These are phyloP conservation scores for Megatriorchis doriae DNA, from an alignment of 2,113 vertebrate genomes.

Conservation along the genomic window DNA sequence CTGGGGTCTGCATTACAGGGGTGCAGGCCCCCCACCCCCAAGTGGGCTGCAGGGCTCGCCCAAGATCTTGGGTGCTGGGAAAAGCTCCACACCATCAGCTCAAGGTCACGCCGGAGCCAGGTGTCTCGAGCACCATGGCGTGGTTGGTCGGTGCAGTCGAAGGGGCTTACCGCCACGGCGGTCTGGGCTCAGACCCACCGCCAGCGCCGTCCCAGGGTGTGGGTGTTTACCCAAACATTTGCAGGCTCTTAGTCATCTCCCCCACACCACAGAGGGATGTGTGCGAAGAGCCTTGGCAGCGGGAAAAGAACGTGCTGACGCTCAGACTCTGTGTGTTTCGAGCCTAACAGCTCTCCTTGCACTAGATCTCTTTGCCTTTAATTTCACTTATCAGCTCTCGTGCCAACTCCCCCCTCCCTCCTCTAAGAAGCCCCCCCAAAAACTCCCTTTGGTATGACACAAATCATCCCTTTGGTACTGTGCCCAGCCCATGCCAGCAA, in stretches of 20 bases:
- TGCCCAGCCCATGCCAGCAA: not conserved
- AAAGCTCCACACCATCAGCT: not conserved
- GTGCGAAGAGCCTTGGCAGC: not conserved
- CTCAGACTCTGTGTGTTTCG: not conserved
- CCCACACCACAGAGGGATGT: not conserved
- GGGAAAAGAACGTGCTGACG: not conserved
- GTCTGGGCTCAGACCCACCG: not conserved
- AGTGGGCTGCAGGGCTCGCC: not conserved
- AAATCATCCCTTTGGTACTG: not conserved
- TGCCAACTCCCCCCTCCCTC: not conserved
- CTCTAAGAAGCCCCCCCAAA: not conserved
- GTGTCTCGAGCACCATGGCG: fast-evolving
- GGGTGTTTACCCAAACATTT: not conserved
- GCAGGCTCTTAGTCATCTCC: not conserved
- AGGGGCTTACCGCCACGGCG: fast-evolving
- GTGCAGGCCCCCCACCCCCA: no score
- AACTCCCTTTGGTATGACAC: not conserved
- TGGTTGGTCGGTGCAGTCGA: fast-evolving
- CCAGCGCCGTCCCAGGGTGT: not conserved
- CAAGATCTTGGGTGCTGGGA: fast-evolving
- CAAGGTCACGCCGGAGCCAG: fast-evolving
- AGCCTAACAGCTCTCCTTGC: not conserved
- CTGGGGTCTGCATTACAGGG: no score
- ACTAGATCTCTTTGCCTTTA: not conserved
- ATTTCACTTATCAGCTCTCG: not conserved